phyloP scores from a whole-genome alignment of 2,888 invertebrate species.

The Hymenopus coronatus region DNA sequence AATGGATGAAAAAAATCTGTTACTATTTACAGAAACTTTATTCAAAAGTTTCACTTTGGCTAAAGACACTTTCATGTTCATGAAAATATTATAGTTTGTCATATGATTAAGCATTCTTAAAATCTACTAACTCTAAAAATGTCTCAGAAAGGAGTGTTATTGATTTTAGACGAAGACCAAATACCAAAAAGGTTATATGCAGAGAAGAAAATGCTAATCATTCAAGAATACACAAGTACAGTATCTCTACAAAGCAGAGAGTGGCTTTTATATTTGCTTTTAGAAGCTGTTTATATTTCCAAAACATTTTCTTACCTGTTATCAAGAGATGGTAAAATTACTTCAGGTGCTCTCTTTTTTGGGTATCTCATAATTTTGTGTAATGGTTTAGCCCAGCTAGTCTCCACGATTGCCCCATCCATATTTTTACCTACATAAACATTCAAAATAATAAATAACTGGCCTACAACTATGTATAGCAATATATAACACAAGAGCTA shows the following conservation, averaged over 20 bases:
- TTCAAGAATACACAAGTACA: not conserved
- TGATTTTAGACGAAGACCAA: not conserved
- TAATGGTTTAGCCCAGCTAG: constrained; percentile 24
- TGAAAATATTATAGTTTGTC: no score
- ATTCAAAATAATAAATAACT: not conserved
- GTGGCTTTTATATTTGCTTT: not conserved
- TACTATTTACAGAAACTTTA: no score
- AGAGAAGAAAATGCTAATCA: not conserved
- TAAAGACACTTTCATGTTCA: no score
- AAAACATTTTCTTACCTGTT: not conserved
- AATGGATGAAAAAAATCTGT: no score
- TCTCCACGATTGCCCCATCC: constrained; percentile 12
- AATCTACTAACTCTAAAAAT: no score
- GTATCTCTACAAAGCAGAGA: not conserved
- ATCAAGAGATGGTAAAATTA: not conserved
- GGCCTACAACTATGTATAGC: no score
- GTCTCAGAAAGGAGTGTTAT: no score
- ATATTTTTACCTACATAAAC: constrained; percentile 4
- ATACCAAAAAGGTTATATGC: not conserved
- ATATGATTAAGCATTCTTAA: no score
- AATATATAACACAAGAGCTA: not conserved
- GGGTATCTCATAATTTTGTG: not conserved
- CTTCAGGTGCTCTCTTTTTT: not conserved
- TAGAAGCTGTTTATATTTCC: not conserved
- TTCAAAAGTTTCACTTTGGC: no score